Percentiles rank a stretch among this genome's conserved stretches.
These are phyloP conservation scores for Moxostoma hubbsi DNA, from an alignment of 2,797 vertebrate genomes.

Conservation along the genomic window DNA sequence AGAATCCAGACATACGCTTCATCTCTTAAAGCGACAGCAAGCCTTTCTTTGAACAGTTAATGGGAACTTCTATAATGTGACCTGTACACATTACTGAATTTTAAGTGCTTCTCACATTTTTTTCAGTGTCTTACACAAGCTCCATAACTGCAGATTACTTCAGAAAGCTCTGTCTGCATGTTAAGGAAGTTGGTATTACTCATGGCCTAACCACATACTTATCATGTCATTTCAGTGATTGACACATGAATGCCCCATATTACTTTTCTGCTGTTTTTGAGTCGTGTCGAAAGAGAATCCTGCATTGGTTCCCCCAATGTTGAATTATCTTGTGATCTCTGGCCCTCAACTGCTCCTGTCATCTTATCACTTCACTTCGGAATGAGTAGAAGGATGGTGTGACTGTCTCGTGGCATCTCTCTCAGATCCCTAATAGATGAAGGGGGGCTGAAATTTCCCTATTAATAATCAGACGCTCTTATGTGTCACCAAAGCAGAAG, in stretches of 20 bases:
- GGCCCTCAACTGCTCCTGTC: neutral
- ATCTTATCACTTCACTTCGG: constrained; percentile 46
- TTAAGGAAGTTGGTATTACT: neutral
- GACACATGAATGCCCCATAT: neutral
- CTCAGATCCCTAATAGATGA: constrained; percentile 36
- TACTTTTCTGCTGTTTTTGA: neutral
- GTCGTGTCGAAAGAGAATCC: neutral
- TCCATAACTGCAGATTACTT: neutral
- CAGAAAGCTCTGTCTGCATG: neutral
- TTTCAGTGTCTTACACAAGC: constrained; percentile 3
- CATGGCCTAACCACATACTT: neutral
- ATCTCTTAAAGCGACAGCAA: constrained; percentile 12
- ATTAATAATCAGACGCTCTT: neutral
- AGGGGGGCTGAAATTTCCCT: constrained; percentile 10
- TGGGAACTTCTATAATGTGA: neutral
- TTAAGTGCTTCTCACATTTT: neutral
- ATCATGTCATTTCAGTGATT: neutral
- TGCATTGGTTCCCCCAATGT: neutral
- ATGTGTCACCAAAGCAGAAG: constrained; percentile 27
- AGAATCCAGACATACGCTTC: neutral
- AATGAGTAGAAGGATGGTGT: neutral
- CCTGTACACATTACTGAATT: neutral
- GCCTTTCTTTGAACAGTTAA: neutral
- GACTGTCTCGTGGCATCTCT: neutral
- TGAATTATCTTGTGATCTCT: constrained; percentile 27